Evolutionary conservation across 2,797 vertebrate species (phyloP).

Genomic region (Phoxinus dragarum): DNA sequence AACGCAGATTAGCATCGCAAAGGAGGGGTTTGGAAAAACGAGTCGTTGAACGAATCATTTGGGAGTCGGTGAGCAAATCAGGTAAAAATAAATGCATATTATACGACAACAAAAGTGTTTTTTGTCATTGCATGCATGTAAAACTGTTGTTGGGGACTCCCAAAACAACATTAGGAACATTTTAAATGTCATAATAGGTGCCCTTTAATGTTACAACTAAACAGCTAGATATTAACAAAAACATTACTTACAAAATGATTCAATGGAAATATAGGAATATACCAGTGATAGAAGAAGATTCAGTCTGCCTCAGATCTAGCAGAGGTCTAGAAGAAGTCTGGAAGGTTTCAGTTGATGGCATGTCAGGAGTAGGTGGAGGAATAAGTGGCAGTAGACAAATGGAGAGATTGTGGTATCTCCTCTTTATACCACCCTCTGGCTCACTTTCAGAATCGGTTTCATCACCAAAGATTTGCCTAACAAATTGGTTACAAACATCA

Average conservation of each 20-base stretch:
- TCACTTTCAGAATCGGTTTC: conserved; percentile 34
- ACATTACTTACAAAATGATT: background rate
- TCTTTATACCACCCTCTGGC: background rate
- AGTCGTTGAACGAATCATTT: too few relatives aligned
- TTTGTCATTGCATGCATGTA: too few relatives aligned
- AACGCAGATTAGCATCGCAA: too few relatives aligned
- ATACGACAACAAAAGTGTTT: too few relatives aligned
- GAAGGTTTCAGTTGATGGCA: background rate
- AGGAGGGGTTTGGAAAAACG: too few relatives aligned
- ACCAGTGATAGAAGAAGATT: background rate
- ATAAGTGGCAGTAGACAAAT: background rate
- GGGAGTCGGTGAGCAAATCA: too few relatives aligned
- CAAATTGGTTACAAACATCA: conserved; percentile 7
- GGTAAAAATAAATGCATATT: too few relatives aligned
- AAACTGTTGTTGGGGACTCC: too few relatives aligned
- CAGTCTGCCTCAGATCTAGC: too few relatives aligned
- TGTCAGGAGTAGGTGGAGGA: background rate
- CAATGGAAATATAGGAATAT: background rate
- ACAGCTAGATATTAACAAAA: conserved; percentile 1
- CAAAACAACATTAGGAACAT: too few relatives aligned
- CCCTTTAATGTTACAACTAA: background rate
- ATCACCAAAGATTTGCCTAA: conserved; percentile 19
- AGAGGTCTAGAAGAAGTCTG: too few relatives aligned
- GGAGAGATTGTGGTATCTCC: background rate
- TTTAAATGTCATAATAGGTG: too few relatives aligned